phyloP scores from a whole-genome alignment of 2,888 invertebrate species.

The Nipponacmea schrenckii region DNA sequence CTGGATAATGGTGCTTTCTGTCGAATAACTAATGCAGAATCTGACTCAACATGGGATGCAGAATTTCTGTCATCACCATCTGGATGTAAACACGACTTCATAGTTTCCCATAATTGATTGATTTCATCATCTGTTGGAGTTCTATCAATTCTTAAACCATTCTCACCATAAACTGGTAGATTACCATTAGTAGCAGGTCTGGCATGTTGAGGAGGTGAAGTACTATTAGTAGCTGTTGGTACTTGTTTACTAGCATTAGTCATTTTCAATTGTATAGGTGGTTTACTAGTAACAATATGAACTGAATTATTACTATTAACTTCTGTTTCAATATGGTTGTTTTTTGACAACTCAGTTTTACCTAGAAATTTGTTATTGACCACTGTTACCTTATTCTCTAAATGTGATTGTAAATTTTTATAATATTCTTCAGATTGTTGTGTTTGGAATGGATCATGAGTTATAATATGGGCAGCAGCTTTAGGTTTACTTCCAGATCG shows the following conservation, averaged over 20 bases:
- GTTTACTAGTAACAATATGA: neutral
- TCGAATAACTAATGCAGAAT: conserved; percentile 23
- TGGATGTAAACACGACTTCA: conserved; percentile 57
- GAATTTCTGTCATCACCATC: conserved; percentile 16
- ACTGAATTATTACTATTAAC: conserved; percentile 1
- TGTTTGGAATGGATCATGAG: conserved; percentile 9
- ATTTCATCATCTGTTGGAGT: conserved; percentile 68
- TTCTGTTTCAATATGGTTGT: neutral
- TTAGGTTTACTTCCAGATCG: conserved; percentile 47
- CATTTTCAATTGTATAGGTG: conserved; percentile 9
- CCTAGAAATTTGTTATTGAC: conserved; percentile 52
- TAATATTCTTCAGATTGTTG: conserved; percentile 21
- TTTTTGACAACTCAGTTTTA: conserved; percentile 35
- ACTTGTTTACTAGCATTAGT: conserved; percentile 13
- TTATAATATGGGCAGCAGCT: conserved; percentile 58
- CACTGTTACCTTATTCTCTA: conserved; percentile 41
- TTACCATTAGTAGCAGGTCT: conserved; percentile 26
- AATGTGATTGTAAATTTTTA: conserved; percentile 14
- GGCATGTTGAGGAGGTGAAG: conserved; percentile 27
- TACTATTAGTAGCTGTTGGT: conserved; percentile 23
- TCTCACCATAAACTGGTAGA: conserved; percentile 49
- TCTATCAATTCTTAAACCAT: conserved; percentile 57
- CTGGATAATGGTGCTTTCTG: conserved; percentile 51
- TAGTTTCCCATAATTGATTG: conserved; percentile 65
- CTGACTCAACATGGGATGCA: conserved; percentile 15